Base-by-base conservation (phyloP, 2,113 vertebrate species). In the Neomonachus schauinslandi region DNA sequence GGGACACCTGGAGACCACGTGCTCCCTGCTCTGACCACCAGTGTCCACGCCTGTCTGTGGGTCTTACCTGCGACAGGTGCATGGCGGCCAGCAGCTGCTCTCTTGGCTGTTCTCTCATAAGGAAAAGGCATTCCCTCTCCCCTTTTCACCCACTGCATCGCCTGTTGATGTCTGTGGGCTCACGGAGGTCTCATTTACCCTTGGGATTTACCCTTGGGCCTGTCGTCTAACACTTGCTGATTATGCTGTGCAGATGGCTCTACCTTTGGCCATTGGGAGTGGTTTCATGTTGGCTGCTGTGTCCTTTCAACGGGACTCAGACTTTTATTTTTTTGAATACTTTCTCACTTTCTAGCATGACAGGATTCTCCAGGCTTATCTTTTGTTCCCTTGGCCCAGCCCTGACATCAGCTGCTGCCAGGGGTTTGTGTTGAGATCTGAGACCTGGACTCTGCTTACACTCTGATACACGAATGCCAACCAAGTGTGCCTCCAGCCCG, bases 181-280 rank as follows among this genome's bases (percentile, higher is more conserved):
- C 2, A 1, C 4, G 10, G 19, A 10, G 16, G 1, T 18, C 0
- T 26, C 12, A 5, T 9, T 14, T 33, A 4, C 8, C 2, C 26
- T 7, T 3, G n/a, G 63, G 69, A 3, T 9, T 14, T 33, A 4
- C 8, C 3, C 26, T 7, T 2, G n/a, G 63, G 69, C 11, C 11
- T 67, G 11, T 1, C 2, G 7, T 9, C 8, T 0, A 0, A 7
- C 3, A 1, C 57, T 65, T 2, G 42, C 6, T 33, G 12, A 4
- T 16, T 19, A 0, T 19, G 42, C 10, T 5, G 24, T 16, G 26
- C 14, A 2, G 33, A 21, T 3, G 4, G 51, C 19, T 12, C 77
- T 21, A 1, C 5, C 6, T 74, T 21, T 46, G 46, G 33, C 71
- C 3, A 0, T 5, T 4, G 79, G 65, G 49, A 19, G 31, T 39